A percentile compares a stretch with the other conserved stretches of the same genome.
Evolutionary conservation across 2,888 invertebrate genomes (phyloP).

Genomic region (Lasioglossum malachurum): DNA sequence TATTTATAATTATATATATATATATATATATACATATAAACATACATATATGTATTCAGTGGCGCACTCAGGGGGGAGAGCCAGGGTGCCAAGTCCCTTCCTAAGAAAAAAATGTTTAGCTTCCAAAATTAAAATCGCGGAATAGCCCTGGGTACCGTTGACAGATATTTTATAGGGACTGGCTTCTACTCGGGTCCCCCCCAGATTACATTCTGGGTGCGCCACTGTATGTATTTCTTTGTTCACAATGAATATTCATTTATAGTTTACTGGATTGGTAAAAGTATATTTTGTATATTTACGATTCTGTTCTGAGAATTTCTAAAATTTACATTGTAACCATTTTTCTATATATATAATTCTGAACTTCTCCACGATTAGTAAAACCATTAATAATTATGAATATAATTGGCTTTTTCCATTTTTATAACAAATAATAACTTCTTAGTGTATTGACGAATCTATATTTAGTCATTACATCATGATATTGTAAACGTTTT

Average conservation of each 20-base stretch:
- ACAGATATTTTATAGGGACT: too few relatives aligned
- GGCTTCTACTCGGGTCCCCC: too few relatives aligned
- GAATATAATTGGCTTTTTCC: not conserved
- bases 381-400: not conserved
- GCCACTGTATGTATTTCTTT: not conserved
- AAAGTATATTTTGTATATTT: not conserved
- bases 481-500: not conserved
- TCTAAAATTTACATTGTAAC: not conserved
- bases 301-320: not conserved
- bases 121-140: too few relatives aligned
- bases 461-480: not conserved
- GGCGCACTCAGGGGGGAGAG: too few relatives aligned
- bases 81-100: too few relatives aligned
- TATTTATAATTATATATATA: conserved; percentile 3
- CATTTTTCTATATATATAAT: not conserved
- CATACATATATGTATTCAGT: not conserved
- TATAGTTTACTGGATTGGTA: not conserved
- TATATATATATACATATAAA: not conserved
- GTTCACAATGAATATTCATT: not conserved
- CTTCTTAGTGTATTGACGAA: not conserved
- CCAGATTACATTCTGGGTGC: too few relatives aligned
- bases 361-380: not conserved
- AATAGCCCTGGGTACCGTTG: too few relatives aligned
- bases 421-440: not conserved
- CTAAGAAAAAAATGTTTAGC: too few relatives aligned